Evolutionary conservation across 2,797 vertebrate genomes (phyloP).

Genomic region (Pygocentrus nattereri): DNA sequence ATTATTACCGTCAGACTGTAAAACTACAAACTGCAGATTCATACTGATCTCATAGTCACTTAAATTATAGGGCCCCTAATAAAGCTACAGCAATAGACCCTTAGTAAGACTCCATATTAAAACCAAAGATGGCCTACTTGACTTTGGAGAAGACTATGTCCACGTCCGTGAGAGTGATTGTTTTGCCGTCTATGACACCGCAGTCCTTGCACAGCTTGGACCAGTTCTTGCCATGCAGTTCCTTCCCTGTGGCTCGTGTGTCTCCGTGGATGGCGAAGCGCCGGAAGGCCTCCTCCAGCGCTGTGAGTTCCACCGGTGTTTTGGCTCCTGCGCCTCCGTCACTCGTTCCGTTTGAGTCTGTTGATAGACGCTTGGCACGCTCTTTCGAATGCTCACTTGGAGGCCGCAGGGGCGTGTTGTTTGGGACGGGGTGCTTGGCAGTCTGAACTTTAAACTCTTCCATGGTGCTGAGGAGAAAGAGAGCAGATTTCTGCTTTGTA

Average conservation of each 20-base stretch:
- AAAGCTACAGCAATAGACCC: neutral
- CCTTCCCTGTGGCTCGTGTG: slow-evolving; percentile 90
- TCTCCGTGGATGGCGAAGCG: slow-evolving; percentile 94
- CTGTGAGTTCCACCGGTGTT: slow-evolving; percentile 84
- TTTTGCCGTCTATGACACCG: slow-evolving; percentile 90
- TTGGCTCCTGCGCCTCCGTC: slow-evolving; percentile 81
- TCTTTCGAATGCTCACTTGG: slow-evolving; percentile 86
- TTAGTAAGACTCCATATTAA: neutral
- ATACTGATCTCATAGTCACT: neutral
- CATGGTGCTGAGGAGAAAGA: slow-evolving; percentile 77
- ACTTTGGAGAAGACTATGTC: slow-evolving; percentile 99
- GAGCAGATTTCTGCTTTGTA: too few species aligned
- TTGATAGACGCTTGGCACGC: slow-evolving; percentile 84
- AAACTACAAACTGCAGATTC: neutral
- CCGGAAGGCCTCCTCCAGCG: slow-evolving; percentile 91
- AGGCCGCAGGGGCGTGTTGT: slow-evolving; percentile 80
- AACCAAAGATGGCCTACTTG: slow-evolving; percentile 84
- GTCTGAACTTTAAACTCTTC: slow-evolving; percentile 89
- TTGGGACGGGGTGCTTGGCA: slow-evolving; percentile 77
- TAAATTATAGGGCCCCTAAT: too few species aligned
- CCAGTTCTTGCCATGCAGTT: slow-evolving; percentile 98
- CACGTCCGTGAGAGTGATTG: slow-evolving; percentile 92
- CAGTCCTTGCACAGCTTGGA: slow-evolving; percentile 97
- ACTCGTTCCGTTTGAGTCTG: slow-evolving; percentile 86
- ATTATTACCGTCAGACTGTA: neutral